Evolutionary conservation across 2,113 vertebrate species (phyloP), one percentile per base, ranked within the genome.

Genomic region (Reinhardtius hippoglossoides): DNA sequence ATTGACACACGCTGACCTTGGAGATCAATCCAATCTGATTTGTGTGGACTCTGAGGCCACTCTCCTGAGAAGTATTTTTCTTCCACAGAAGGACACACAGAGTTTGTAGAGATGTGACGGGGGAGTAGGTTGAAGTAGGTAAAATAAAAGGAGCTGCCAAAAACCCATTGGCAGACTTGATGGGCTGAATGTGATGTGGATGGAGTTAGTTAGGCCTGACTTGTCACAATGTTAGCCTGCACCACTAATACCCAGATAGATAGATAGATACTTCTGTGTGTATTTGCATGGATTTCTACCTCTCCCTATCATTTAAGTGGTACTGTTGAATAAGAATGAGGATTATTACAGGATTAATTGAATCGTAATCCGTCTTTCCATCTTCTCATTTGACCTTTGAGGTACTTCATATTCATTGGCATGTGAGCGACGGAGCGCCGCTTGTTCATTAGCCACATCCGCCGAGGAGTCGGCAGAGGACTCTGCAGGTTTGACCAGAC

Each of bases 391-490:
- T 76, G 76, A 82, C 71, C 71, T 80, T 76, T 76, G n/a, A 74
- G 70, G 61, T 58, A 63, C 71, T 82, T 76, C 24, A 71, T 83
- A 79, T 86, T 71, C 82, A 78, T 77, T 71, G 76, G 63, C 56
- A 71, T 63, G 66, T 37, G 27, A 61, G 78, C 58, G 31, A 48
- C 9, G 2, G 21, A 31, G 61, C 23, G 9, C 40, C 18, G 23
- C 62, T 71, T 78, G 44, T 82, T 88, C 81, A 83, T 86, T 82
- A 87, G 52, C 21, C 21, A 37, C 35, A 78, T 78, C 76, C 72
- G 44, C 44, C 2, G 63, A 70, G 69, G 71, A 76, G 63, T 69
- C 69, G 64, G 70, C 65, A 23, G 76, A 71, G 68, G 67, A 21
- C 42, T 75, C 14, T 0, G 12, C 58, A 44, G 48, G 52, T 79